phyloP scores from a whole-genome alignment of 1,140 invertebrate species.

The Samia ricini region DNA sequence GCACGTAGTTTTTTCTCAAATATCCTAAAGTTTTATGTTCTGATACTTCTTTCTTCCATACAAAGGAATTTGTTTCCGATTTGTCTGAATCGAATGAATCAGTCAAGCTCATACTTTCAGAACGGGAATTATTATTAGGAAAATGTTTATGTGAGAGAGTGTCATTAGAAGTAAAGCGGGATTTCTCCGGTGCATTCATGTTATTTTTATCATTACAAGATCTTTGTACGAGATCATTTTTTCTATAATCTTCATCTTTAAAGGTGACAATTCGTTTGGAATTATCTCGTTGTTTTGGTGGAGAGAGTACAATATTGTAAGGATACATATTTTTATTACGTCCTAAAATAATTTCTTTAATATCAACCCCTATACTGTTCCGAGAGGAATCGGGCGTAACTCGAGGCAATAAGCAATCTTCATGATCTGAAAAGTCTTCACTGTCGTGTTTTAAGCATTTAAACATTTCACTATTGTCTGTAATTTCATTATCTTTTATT shows the following conservation, averaged over 20 bases:
- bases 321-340: conserved; percentile 53
- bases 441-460: conserved; percentile 10
- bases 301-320: conserved; percentile 61
- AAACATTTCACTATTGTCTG: conserved; percentile 2
- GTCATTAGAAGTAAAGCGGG: neutral
- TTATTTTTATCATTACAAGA: neutral
- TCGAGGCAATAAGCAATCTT: conserved; percentile 43
- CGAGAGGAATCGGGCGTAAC: conserved; percentile 32
- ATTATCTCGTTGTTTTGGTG: conserved; percentile 39
- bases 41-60: conserved; percentile 31
- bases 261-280: conserved; percentile 49
- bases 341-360: conserved; percentile 60
- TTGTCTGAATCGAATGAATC: conserved; percentile 41
- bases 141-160: neutral
- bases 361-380: conserved; percentile 34
- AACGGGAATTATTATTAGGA: neutral
- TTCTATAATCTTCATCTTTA: conserved; percentile 29
- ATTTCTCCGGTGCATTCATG: neutral
- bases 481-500: conserved; percentile 3
- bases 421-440: conserved; percentile 54
- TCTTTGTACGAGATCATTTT: neutral
- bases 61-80: conserved; percentile 39
- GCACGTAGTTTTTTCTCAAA: conserved; percentile 25
- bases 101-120: conserved; percentile 17
- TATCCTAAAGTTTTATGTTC: conserved; percentile 16